Evolutionary conservation across 2,113 vertebrate species (phyloP).

Genomic region (Raphicerus campestris): DNA sequence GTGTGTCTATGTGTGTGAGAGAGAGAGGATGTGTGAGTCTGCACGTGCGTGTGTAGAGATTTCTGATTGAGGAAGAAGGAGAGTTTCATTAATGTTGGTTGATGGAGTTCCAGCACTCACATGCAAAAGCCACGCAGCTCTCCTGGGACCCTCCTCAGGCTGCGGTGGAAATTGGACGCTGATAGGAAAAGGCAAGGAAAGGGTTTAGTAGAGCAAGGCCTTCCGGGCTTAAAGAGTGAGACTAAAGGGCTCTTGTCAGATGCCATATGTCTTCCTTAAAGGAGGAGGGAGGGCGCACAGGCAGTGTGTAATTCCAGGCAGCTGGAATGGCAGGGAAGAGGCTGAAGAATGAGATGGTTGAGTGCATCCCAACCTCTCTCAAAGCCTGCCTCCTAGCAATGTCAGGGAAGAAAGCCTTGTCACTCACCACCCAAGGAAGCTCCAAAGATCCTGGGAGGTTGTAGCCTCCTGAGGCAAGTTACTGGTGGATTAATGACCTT

Average conservation of each 20-base stretch:
- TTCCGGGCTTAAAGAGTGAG: background rate
- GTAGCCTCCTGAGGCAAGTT: background rate
- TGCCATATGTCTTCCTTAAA: background rate
- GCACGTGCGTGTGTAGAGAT: background rate
- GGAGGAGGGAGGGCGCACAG: background rate
- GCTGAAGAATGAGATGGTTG: background rate
- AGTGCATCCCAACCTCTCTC: background rate
- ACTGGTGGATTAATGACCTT: background rate
- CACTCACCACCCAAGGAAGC: background rate
- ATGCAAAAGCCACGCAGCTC: background rate
- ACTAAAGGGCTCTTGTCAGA: background rate
- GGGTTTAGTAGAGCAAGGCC: background rate
- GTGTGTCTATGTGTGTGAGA: background rate
- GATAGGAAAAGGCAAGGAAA: background rate
- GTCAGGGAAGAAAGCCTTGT: background rate
- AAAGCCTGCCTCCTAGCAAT: background rate
- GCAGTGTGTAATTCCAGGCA: background rate
- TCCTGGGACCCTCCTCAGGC: background rate
- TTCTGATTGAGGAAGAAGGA: background rate
- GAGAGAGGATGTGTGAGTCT: background rate
- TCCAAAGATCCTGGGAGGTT: background rate
- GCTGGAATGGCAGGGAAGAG: background rate
- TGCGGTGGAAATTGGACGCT: background rate
- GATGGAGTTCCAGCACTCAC: background rate
- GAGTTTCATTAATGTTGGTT: conserved; percentile 16